Evolutionary conservation across 2,888 invertebrate species (phyloP).

Genomic region (Lysandra coridon): DNA sequence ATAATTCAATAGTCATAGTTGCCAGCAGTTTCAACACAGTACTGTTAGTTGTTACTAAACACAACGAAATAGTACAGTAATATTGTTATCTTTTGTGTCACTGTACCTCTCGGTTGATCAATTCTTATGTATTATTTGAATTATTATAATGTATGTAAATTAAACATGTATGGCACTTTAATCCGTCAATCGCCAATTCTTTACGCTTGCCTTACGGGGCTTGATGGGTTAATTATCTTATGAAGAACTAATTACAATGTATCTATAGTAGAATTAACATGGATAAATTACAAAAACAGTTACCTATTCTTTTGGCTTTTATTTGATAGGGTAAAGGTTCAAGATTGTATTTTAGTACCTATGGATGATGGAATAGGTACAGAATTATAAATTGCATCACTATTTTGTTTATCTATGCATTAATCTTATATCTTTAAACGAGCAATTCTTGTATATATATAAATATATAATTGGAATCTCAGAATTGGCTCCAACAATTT

Average conservation of each 20-base stretch:
- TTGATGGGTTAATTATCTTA: background rate
- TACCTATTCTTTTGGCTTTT: background rate
- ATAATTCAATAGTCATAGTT: background rate
- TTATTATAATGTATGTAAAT: background rate
- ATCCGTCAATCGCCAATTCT: too few species aligned
- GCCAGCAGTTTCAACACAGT: background rate
- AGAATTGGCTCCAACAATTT: too few species aligned
- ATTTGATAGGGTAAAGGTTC: background rate
- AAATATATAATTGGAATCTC: too few species aligned
- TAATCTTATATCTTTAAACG: too few species aligned
- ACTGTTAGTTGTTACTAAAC: background rate
- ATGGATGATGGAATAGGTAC: background rate
- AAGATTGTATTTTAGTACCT: background rate
- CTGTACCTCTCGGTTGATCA: background rate
- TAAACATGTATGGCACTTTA: background rate
- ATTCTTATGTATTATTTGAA: background rate
- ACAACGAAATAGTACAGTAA: background rate
- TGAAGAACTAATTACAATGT: background rate
- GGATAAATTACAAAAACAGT: background rate
- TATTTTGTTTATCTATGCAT: background rate
- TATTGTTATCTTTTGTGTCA: conserved; percentile 1
- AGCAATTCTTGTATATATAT: too few species aligned
- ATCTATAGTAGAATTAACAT: background rate
- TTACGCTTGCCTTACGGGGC: too few species aligned
- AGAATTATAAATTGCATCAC: background rate